Evolutionary conservation across 2,113 vertebrate genomes (phyloP).

Genomic region (Tretioscincus oriximinensis): DNA sequence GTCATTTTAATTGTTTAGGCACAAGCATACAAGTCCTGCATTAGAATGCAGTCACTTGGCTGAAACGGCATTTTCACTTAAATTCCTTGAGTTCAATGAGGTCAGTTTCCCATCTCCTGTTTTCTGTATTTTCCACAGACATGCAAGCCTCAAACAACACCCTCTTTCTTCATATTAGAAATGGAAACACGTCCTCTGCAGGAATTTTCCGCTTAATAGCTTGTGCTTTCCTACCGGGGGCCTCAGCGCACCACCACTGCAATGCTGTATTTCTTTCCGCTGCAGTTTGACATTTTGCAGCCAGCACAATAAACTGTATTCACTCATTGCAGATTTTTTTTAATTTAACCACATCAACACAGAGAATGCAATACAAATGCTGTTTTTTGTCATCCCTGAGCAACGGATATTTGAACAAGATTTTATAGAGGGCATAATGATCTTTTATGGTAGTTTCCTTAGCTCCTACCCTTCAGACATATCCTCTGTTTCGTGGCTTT

Average conservation of each 20-base stretch:
- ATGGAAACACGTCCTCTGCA: slow-evolving; percentile 80
- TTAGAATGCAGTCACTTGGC: slow-evolving; percentile 53
- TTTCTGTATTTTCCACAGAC: slow-evolving; percentile 76
- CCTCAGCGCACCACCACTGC: slow-evolving; percentile 76
- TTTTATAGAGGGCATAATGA: slow-evolving; percentile 41
- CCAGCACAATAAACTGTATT: slow-evolving; percentile 75
- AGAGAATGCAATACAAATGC: slow-evolving; percentile 39
- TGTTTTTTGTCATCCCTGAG: slow-evolving; percentile 39
- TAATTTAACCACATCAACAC: neutral
- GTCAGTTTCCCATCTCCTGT: slow-evolving; percentile 77
- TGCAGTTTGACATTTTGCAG: slow-evolving; percentile 75
- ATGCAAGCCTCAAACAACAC: slow-evolving; percentile 78
- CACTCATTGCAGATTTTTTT: slow-evolving; percentile 60
- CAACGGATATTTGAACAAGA: slow-evolving; percentile 54
- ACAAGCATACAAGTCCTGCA: neutral
- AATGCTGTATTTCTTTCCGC: slow-evolving; percentile 81
- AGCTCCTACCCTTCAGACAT: neutral
- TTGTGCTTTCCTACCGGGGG: slow-evolving; percentile 73
- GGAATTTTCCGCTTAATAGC: slow-evolving; percentile 84
- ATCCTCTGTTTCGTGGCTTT: slow-evolving; percentile 29
- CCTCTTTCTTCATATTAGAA: slow-evolving; percentile 81
- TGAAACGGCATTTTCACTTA: slow-evolving; percentile 63
- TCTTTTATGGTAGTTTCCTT: slow-evolving; percentile 21
- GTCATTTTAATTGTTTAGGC: slow-evolving; percentile 46
- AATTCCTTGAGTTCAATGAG: slow-evolving; percentile 73